A percentile compares a stretch with the other conserved stretches of the same genome.
These are phyloP conservation scores for Etheostoma cragini DNA, from an alignment of 2,113 vertebrate genomes.

Conservation along the genomic window DNA sequence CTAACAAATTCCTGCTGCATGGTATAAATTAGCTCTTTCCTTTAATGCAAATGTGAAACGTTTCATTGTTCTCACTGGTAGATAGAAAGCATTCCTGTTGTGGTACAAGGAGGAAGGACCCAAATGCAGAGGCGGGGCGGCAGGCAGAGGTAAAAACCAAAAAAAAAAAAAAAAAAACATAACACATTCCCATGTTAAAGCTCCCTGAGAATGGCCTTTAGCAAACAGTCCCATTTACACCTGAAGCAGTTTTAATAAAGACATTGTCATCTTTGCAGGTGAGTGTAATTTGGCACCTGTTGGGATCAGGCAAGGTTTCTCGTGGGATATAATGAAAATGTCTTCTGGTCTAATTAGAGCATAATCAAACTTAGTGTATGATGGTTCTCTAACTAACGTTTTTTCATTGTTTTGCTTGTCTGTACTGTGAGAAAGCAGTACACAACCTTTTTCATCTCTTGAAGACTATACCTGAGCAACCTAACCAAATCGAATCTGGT, in stretches of 20 bases:
- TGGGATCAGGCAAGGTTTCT: slow-evolving; percentile 35
- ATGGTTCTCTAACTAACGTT: not conserved
- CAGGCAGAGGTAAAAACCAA: too few species aligned
- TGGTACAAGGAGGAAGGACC: too few species aligned
- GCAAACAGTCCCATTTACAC: slow-evolving; percentile 46
- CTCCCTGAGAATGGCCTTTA: slow-evolving; percentile 67
- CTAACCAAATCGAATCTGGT: not conserved
- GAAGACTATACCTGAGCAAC: not conserved
- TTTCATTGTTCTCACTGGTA: slow-evolving; percentile 45
- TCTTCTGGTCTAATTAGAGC: slow-evolving; percentile 11
- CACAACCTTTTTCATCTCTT: not conserved
- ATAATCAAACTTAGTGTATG: slow-evolving; percentile 1
- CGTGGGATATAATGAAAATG: slow-evolving; percentile 27
- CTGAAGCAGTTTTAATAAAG: slow-evolving; percentile 27
- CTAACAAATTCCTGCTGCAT: slow-evolving; percentile 1
- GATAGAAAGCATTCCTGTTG: slow-evolving; percentile 11
- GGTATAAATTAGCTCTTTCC: slow-evolving; percentile 35
- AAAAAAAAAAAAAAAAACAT: too few species aligned
- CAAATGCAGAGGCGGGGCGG: too few species aligned
- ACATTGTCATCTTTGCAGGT: slow-evolving; percentile 43
- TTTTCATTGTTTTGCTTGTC: slow-evolving; percentile 12
- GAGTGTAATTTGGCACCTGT: slow-evolving; percentile 60
- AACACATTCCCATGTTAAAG: slow-evolving; percentile 53
- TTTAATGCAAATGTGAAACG: slow-evolving; percentile 22
- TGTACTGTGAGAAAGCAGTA: slow-evolving; percentile 37